Base-by-base conservation (phyloP, 1,140 invertebrate genomes). In the Plutomurus gul region DNA sequence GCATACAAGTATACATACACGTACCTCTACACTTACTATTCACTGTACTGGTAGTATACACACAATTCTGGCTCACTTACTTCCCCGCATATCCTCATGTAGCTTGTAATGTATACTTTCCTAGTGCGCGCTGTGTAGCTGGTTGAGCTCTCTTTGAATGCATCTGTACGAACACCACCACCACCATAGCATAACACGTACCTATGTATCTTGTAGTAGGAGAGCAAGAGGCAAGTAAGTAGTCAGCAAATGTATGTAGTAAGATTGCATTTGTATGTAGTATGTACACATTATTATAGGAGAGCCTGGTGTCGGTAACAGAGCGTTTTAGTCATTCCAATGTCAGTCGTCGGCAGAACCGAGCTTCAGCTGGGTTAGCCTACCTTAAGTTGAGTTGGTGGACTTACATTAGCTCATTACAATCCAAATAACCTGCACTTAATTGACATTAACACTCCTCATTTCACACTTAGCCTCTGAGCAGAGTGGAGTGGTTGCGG, bases 401-500 rank as follows among this genome's bases (percentile, higher is more conserved):
- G 56, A 65, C 56, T 65, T 65, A 33, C 56, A 65, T 65, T 65
- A 65, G 27, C 71, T 73, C 77, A 78, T 78, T 78, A 78, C 46
- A 46, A 18, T 56, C 30, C 76, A 74, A 74, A 78, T 78, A 73
- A 43, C 77, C 77, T 36, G 36, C 77, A 78, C 70, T 78, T 78
- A 78, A 78, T 78, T 78, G 40, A 73, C 77, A 78, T 81, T 81
- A 81, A 81, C 79, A 81, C 79, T 72, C 27, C 75, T 76, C 70
- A 77, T 76, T 70, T 74, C 76, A 77, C 75, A 77, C 60, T 46
- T 60, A 65, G 10, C 27, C 27, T n/a, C 36, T 65, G 22, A 65
- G 18, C 56, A 33, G 30, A 60, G 16, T 3, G 30, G 27, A 33
- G 16, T n/a, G n/a, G n/a, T n/a, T n/a, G n/a, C n/a, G n/a, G n/a